Conservation (phyloP, 2,797 vertebrate genomes). For the Acanthurus lineatus region DNA sequence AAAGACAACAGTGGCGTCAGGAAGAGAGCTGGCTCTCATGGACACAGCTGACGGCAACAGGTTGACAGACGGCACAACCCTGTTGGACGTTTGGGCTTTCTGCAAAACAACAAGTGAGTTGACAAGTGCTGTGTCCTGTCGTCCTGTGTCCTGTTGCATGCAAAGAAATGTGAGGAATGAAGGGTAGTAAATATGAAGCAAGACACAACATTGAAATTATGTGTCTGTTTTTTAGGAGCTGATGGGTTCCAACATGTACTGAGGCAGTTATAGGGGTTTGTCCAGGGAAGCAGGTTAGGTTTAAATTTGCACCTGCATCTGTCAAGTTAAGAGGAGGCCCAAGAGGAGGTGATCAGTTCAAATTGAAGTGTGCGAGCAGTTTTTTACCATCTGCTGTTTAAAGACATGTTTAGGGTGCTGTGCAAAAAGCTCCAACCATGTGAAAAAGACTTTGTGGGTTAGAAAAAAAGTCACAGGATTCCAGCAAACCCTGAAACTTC, state of each 20-base stretch:
- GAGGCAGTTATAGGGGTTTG: constrained; percentile 8
- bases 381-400: neutral
- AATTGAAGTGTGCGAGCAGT: neutral
- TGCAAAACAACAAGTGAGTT: constrained; percentile 10
- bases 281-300: constrained; percentile 8
- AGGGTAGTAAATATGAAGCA: constrained; percentile 26
- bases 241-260: constrained; percentile 9
- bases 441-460: neutral
- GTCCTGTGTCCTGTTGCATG: constrained; percentile 1
- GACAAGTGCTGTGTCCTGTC: neutral
- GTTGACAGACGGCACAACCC: neutral
- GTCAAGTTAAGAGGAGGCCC: neutral
- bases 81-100: no score
- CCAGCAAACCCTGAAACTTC: neutral
- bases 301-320: constrained; percentile 8
- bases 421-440: neutral
- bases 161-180: constrained; percentile 35
- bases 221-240: constrained; percentile 27
- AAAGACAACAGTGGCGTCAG: constrained; percentile 53
- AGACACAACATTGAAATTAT: neutral
- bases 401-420: neutral
- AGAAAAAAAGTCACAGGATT: constrained; percentile 6
- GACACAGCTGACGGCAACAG: neutral
- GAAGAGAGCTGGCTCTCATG: constrained; percentile 42
- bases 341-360: neutral